These are phyloP conservation scores for Poecile atricapillus DNA, from an alignment of 2,113 vertebrate genomes.

Conservation along the genomic window DNA sequence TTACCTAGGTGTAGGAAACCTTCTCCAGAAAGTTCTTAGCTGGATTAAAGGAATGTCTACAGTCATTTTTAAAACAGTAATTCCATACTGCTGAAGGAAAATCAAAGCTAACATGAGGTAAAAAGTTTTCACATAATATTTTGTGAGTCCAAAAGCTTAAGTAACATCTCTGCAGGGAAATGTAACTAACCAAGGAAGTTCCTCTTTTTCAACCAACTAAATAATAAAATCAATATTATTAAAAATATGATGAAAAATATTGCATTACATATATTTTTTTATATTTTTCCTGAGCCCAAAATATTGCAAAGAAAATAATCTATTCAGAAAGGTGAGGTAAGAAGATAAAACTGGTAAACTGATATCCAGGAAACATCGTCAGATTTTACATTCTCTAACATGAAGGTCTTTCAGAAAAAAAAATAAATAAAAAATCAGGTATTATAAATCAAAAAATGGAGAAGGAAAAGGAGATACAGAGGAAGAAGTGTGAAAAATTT, in stretches of 20 bases:
- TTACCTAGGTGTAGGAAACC: background rate
- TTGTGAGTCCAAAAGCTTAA: background rate
- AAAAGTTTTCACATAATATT: background rate
- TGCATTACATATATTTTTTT: background rate
- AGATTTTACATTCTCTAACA: background rate
- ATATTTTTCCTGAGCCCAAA: background rate
- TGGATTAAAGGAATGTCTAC: background rate
- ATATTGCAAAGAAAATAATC: background rate
- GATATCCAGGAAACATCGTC: background rate
- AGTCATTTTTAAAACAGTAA: background rate
- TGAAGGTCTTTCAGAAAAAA: background rate
- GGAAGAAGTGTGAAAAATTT: background rate
- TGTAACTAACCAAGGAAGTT: background rate
- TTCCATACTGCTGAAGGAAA: background rate
- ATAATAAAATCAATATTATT: background rate
- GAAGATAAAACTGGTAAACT: background rate
- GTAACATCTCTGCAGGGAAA: background rate
- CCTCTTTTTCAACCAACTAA: background rate
- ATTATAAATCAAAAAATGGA: background rate
- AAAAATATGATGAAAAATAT: background rate
- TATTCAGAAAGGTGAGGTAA: background rate
- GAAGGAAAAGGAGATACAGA: background rate
- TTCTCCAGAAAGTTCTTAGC: background rate
- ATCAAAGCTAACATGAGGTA: background rate
- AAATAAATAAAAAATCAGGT: background rate